phyloP scores from a whole-genome alignment of 2,797 vertebrate genomes.

The Serranus cabrilla region DNA sequence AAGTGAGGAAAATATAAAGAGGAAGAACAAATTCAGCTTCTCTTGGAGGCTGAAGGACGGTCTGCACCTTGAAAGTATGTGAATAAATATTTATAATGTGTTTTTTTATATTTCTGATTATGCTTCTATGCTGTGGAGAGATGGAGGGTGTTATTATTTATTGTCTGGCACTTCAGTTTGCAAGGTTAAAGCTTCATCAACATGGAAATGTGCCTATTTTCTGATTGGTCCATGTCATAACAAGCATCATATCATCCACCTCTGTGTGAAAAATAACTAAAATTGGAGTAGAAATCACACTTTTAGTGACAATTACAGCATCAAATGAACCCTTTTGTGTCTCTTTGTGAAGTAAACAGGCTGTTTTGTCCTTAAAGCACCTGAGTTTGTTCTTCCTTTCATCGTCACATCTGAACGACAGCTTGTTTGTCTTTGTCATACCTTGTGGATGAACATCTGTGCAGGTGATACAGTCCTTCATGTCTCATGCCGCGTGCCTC shows the following conservation, averaged over 20 bases:
- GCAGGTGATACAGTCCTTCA: constrained; percentile 18
- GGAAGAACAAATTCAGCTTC: constrained; percentile 73
- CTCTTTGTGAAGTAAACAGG: background rate
- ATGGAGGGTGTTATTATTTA: constrained; percentile 21
- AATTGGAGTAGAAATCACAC: background rate
- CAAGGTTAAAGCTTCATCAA: constrained; percentile 59
- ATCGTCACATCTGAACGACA: constrained; percentile 8
- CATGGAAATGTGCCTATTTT: constrained; percentile 35
- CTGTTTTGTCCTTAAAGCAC: too few relatives aligned
- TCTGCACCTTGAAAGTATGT: constrained; percentile 73
- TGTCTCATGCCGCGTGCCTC: constrained; percentile 12
- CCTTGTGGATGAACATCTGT: constrained; percentile 16
- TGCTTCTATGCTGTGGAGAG: constrained; percentile 30
- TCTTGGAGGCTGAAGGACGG: constrained; percentile 64
- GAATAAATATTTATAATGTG: constrained; percentile 72
- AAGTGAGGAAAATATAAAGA: constrained; percentile 71
- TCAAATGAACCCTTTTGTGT: background rate
- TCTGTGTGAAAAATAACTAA: background rate
- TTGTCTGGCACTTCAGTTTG: constrained; percentile 18
- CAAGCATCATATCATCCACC: background rate
- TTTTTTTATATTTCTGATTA: constrained; percentile 53
- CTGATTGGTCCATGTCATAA: constrained; percentile 2
- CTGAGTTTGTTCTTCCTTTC: constrained; percentile 53
- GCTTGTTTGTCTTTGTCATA: background rate
- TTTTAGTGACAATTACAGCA: background rate